Percentiles rank a stretch among this genome's conserved stretches.
These are phyloP conservation scores for Fulmarus glacialis DNA, from an alignment of 2,113 vertebrate genomes.

Conservation along the genomic window DNA sequence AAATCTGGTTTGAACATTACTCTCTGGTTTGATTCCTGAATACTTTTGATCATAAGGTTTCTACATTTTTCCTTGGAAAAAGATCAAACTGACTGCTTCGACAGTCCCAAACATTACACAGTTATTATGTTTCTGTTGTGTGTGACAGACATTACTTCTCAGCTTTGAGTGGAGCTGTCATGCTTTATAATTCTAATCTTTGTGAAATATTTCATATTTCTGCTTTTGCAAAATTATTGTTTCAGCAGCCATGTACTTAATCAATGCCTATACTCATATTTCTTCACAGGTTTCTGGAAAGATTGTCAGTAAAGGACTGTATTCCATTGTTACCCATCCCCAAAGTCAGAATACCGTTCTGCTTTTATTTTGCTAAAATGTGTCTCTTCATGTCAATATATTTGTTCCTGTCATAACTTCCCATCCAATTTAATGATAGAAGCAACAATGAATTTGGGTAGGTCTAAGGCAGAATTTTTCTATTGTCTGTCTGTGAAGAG, in stretches of 20 bases:
- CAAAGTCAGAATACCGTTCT: not conserved
- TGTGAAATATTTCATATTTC: not conserved
- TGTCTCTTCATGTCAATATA: not conserved
- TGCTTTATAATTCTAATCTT: not conserved
- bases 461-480: not conserved
- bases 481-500: not conserved
- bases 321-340: not conserved
- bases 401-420: not conserved
- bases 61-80: not conserved
- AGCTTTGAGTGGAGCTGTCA: not conserved
- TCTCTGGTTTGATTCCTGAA: not conserved
- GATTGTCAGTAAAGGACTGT: rapidly evolving
- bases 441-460: rapidly evolving
- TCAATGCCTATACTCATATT: not conserved
- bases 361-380: not conserved
- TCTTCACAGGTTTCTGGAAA: not conserved
- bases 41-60: not conserved
- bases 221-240: not conserved
- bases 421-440: not conserved
- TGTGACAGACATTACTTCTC: not conserved
- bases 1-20: not conserved
- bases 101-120: not conserved
- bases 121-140: not conserved
- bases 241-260: not conserved
- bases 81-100: not conserved